Percentiles rank a stretch among this genome's conserved stretches.
Conservation (phyloP, 1,140 invertebrate species). For the Ceratina calcarata region DNA sequence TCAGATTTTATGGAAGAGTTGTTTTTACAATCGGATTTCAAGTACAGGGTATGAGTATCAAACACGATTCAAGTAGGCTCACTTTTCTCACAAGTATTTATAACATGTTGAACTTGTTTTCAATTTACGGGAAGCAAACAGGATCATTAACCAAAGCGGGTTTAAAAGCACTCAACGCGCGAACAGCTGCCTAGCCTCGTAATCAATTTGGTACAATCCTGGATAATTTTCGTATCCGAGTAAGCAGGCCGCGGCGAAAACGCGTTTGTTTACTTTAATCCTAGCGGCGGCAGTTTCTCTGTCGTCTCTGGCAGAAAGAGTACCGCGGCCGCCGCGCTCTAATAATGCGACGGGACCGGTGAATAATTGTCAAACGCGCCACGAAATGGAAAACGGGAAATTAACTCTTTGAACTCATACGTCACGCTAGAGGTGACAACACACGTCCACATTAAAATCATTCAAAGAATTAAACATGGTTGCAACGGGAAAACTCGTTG, state of each 20-base stretch:
- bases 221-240: constrained; percentile 5
- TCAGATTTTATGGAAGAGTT: too few species aligned
- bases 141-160: neutral
- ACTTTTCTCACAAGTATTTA: too few species aligned
- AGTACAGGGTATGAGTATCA: too few species aligned
- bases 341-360: constrained; percentile 2
- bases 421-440: too few species aligned
- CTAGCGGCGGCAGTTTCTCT: neutral
- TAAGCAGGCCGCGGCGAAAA: neutral
- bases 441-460: too few species aligned
- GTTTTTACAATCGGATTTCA: too few species aligned
- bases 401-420: constrained; percentile 26
- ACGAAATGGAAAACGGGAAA: constrained; percentile 26
- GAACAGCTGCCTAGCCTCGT: neutral
- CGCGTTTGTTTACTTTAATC: constrained; percentile 6
- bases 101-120: neutral
- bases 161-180: neutral
- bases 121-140: neutral
- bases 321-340: neutral
- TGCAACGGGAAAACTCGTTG: neutral
- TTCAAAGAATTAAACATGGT: constrained; percentile 16
- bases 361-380: constrained; percentile 34
- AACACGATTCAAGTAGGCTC: too few species aligned
- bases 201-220: constrained; percentile 5
- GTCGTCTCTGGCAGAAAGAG: neutral